Evolutionary conservation across 1,140 invertebrate genomes (phyloP), one percentile per base, ranked within the genome.

Genomic region (Acyrthosiphon pisum): DNA sequence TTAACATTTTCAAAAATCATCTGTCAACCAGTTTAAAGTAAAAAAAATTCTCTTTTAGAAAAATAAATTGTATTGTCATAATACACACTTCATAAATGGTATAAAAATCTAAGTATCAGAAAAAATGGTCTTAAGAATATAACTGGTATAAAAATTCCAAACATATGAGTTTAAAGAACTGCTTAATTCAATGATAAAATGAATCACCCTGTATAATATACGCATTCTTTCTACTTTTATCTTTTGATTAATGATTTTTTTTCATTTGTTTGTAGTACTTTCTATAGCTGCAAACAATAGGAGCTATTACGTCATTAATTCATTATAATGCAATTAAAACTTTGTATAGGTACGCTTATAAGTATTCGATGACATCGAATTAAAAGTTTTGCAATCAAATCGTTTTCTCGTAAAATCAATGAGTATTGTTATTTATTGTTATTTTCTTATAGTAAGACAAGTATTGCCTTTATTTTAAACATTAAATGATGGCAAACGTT

Each of bases 361-460:
- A 76, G 60, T 76, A 76, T 76, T 76, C 4, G 60, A 76, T 76
- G 30, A n/a, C 60, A 76, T 76, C 30, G n/a, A n/a, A 76, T 76
- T 76, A 76, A 76, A 76, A 76, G 60, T 76, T 76, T 76, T 76
- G n/a, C 60, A 76, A 76, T 76, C n/a, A 76, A 76, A n/a, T 76
- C 60, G 60, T 76, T 76, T 76, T 35, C 30, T 76, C 14, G 14
- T 6, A 76, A 76, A 76, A 76, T 76, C n/a, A 35, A 76, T n/a
- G 11, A 14, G 14, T 76, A 76, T 18, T 76, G 11, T 76, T 76
- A n/a, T 35, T 76, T 76, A 76, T 18, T 76, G 11, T 76, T 76
- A n/a, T 35, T 76, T 76, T 76, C n/a, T 76, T n/a, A 76, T 20
- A 76, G 18, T 41, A 41, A 41, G 41, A 3, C 41, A 41, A 41